Evolutionary conservation across 1,140 invertebrate genomes (phyloP), one percentile per base, ranked within the genome.

Genomic region (Zaprionus camerounensis): DNA sequence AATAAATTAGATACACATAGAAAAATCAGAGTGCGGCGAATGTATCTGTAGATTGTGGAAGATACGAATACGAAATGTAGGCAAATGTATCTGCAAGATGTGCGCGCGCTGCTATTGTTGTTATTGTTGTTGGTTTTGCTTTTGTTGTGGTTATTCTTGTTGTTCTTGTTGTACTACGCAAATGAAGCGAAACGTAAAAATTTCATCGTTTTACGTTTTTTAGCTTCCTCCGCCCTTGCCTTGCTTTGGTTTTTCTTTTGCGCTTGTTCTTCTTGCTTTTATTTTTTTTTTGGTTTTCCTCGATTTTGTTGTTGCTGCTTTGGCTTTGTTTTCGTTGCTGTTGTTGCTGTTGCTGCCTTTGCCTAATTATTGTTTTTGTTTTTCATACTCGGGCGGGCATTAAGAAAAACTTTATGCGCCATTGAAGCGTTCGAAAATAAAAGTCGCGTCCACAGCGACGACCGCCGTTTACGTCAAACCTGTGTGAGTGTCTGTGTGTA

Each of bases 341-440:
- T 66, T 49, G 41, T 36, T 24, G 7, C 36, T 68, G 12, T 51
- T 63, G 28, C 46, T 44, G 56, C 44, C 41, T 78, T 71, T 76
- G 81, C 74, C 85, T 90, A 88, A 90, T 88, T 88, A 90, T 88
- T 88, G 84, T 90, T 88, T 82, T 80, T 88, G 84, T 66, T 75
- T 78, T 88, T 84, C 85, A 84, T 88, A 87, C 81, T 88, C 84
- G 85, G 85, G 85, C 84, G 68, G 84, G 81, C 85, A 88, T 88
- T 88, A 90, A 84, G 85, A 76, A 88, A 88, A 88, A 90, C 85
- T 88, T 88, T 88, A 88, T 87, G 84, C 84, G 84, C 84, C 84
- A 88, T 88, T 90, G 85, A 88, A 88, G 84, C 84, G 85, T 90
- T 88, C 78, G 84, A 88, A 88, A 88, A 88, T 88, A 88, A 88